These are phyloP conservation scores for Noctua janthe DNA, from an alignment of 2,888 invertebrate genomes.

Conservation along the genomic window DNA sequence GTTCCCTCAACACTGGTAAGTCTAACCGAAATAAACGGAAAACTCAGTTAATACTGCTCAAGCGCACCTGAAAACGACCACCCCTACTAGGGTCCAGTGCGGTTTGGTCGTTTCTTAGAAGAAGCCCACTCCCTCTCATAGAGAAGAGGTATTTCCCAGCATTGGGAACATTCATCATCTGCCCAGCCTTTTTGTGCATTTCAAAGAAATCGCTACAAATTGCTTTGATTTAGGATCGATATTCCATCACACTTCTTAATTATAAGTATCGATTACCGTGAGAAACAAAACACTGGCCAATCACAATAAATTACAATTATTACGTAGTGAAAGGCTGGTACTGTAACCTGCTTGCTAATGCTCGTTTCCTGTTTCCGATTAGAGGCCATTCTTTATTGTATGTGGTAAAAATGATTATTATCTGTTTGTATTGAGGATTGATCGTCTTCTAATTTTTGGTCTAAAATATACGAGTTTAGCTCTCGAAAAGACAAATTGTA, in stretches of 20 bases:
- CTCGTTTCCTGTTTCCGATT: slow-evolving; percentile 56
- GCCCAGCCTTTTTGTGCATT: background rate
- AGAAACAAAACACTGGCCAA: slow-evolving; percentile 59
- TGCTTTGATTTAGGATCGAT: slow-evolving; percentile 23
- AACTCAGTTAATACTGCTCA: background rate
- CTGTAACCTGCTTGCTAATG: slow-evolving; percentile 43
- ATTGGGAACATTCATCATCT: background rate
- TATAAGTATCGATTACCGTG: slow-evolving; percentile 57
- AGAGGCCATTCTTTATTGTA: slow-evolving; percentile 40
- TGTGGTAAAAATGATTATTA: slow-evolving; percentile 53
- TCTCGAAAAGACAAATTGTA: background rate
- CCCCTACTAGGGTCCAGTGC: too few relatives aligned
- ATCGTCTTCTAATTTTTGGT: slow-evolving; percentile 15
- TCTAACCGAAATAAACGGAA: background rate
- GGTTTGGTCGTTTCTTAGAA: background rate
- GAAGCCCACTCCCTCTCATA: background rate
- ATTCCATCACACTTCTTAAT: slow-evolving; percentile 39
- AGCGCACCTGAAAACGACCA: background rate
- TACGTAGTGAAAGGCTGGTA: slow-evolving; percentile 50
- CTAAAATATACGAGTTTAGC: background rate
- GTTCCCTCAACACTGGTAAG: background rate
- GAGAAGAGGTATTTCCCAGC: background rate
- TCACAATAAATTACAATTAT: slow-evolving; percentile 66
- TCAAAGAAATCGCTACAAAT: background rate
- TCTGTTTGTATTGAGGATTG: slow-evolving; percentile 27